Conservation (phyloP, 2,888 invertebrate species). For the Tryphoninae sp. region DNA sequence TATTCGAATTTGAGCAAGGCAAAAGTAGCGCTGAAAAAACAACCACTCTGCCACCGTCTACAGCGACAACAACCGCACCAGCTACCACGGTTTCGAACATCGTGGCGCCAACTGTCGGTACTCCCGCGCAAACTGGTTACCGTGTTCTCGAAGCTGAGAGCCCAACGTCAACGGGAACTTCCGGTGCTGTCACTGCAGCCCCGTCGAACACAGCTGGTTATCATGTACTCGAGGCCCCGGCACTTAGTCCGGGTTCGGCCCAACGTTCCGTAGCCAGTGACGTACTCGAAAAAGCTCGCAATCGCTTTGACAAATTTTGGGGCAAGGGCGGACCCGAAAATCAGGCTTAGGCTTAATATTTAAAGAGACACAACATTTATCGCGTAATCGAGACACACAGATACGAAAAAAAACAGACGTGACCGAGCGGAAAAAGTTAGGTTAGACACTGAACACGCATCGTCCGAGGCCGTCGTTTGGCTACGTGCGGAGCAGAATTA, state of each 20-base stretch:
- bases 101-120: slow-evolving; percentile 43
- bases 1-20: slow-evolving; percentile 82
- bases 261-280: slow-evolving; percentile 85
- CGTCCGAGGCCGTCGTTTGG: slow-evolving; percentile 54
- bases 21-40: slow-evolving; percentile 69
- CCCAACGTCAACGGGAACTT: slow-evolving; percentile 69
- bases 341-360: slow-evolving; percentile 69
- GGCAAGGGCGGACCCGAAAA: slow-evolving; percentile 83
- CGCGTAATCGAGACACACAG: slow-evolving; percentile 47
- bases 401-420: slow-evolving; percentile 5
- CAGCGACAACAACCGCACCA: slow-evolving; percentile 66
- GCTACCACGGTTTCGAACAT: slow-evolving; percentile 55
- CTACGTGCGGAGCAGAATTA: slow-evolving; percentile 49
- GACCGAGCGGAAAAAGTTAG: slow-evolving; percentile 34
- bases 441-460: slow-evolving; percentile 48
- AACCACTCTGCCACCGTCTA: slow-evolving; percentile 73
- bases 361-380: slow-evolving; percentile 42
- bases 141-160: slow-evolving; percentile 84
- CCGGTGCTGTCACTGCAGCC: slow-evolving; percentile 56
- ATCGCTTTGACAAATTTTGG: slow-evolving; percentile 93
- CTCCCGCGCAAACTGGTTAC: slow-evolving; percentile 82
- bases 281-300: slow-evolving; percentile 90
- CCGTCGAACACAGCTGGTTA: slow-evolving; percentile 71
- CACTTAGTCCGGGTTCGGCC: slow-evolving; percentile 69
- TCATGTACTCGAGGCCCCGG: slow-evolving; percentile 80